Conservation (phyloP, 2,888 invertebrate species). For the Hydropsyche betteni region DNA sequence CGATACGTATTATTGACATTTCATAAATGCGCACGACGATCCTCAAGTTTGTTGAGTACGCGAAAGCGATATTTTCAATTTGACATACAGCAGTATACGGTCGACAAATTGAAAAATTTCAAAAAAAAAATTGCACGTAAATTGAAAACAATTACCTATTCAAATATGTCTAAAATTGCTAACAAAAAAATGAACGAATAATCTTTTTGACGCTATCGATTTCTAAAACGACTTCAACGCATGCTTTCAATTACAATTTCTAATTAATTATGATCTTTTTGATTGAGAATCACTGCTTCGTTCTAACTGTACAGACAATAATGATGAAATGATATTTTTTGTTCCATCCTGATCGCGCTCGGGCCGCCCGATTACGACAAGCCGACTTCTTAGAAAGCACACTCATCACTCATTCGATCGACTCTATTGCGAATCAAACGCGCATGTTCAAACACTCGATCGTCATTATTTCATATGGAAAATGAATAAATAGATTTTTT, state of each 20-base stretch:
- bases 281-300: not conserved
- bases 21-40: not conserved
- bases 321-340: conserved; percentile 28
- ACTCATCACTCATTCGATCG: conserved; percentile 33
- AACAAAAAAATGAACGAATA: not conserved
- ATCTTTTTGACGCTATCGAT: no score
- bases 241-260: no score
- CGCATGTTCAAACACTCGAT: conserved; percentile 19
- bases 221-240: no score
- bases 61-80: no score
- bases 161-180: no score
- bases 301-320: conserved; percentile 13
- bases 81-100: no score
- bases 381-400: conserved; percentile 25
- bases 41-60: no score
- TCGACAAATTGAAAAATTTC: no score
- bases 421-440: conserved; percentile 17
- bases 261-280: no score
- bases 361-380: no score
- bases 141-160: not conserved
- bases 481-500: no score
- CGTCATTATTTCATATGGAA: not conserved
- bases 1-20: conserved; percentile 22
- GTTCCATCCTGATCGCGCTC: not conserved
- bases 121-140: no score